These are phyloP conservation scores for Pachliopta kotzebuea DNA, from an alignment of 2,888 invertebrate species.

Conservation along the genomic window DNA sequence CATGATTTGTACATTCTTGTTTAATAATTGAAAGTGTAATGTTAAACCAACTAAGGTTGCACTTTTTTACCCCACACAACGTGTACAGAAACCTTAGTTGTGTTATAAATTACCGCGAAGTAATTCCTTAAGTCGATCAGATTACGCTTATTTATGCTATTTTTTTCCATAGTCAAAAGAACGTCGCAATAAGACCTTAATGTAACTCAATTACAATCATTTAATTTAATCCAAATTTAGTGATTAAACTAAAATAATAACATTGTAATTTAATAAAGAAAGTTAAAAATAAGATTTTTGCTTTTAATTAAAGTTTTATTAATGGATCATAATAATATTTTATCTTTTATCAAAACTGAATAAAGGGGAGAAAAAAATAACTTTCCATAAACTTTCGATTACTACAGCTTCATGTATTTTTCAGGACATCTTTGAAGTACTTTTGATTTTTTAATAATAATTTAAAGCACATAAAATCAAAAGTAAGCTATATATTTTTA, in stretches of 20 bases:
- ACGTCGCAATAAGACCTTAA: background rate
- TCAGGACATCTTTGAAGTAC: background rate
- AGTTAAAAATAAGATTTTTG: too few species aligned
- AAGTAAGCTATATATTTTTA: background rate
- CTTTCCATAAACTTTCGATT: too few species aligned
- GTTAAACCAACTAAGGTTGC: background rate
- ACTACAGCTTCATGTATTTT: background rate
- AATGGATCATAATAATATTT: too few species aligned
- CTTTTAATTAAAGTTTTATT: too few species aligned
- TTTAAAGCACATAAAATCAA: background rate
- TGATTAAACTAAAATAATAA: too few species aligned
- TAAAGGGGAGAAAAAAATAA: too few species aligned
- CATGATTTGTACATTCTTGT: background rate
- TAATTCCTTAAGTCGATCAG: slow-evolving; percentile 3
- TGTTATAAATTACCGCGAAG: slow-evolving; percentile 6
- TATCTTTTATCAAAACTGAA: too few species aligned
- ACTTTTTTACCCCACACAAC: background rate
- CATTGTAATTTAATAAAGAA: too few species aligned
- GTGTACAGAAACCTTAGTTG: slow-evolving; percentile 12
- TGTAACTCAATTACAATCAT: background rate
- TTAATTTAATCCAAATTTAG: too few species aligned
- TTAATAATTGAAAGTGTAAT: background rate
- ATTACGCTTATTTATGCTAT: slow-evolving; percentile 4
- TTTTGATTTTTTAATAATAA: background rate
- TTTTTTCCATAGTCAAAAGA: background rate